These are phyloP conservation scores for Zootermopsis nevadensis DNA, from an alignment of 2,888 invertebrate species.

Conservation along the genomic window DNA sequence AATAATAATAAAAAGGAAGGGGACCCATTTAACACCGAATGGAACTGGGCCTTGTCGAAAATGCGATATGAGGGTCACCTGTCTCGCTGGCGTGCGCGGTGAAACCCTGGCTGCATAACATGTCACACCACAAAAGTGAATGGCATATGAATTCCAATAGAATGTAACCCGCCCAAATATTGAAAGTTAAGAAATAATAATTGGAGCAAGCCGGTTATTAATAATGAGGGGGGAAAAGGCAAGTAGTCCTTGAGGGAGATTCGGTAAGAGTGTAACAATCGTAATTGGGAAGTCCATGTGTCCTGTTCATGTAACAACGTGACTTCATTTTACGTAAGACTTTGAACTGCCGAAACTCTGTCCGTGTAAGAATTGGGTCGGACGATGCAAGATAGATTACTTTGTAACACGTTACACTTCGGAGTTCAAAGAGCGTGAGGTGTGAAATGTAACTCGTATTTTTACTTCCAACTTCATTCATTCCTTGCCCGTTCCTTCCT, in stretches of 20 bases:
- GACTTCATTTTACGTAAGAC: neutral
- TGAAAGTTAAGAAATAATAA: conserved; percentile 24
- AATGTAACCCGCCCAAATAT: conserved; percentile 34
- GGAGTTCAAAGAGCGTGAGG: no score
- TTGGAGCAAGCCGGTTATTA: conserved; percentile 33
- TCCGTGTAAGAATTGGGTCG: no score
- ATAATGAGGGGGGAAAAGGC: neutral
- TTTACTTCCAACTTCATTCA: no score
- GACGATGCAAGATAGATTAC: no score
- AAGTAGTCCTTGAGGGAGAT: neutral
- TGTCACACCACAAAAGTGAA: conserved; percentile 36
- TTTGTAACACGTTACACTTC: no score
- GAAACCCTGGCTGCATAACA: conserved; percentile 2
- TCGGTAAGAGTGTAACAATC: neutral
- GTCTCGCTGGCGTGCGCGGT: neutral
- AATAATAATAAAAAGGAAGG: neutral
- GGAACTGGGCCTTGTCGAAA: conserved; percentile 13
- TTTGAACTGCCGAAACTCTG: no score
- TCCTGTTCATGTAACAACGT: conserved; percentile 1
- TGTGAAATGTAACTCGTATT: no score
- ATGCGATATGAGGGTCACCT: neutral
- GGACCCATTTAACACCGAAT: neutral
- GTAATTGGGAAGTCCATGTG: no score
- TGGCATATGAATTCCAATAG: conserved; percentile 25
- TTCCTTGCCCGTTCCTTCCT: no score